Conservation (phyloP, 2,113 vertebrate genomes). For the Arothron firmamentum region DNA sequence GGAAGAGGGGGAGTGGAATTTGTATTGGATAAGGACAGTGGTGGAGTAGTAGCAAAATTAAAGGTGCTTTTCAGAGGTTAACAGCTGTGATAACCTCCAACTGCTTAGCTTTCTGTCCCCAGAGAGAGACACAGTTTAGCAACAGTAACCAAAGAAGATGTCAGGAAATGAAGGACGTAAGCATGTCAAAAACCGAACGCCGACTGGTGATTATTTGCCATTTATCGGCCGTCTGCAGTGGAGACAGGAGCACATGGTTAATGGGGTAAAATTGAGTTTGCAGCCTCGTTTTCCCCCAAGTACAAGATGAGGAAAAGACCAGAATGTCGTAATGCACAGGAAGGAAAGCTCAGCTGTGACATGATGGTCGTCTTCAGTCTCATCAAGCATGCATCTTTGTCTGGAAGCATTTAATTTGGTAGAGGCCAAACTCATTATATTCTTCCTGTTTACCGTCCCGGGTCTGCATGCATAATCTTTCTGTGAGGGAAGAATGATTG, state of each 20-base stretch:
- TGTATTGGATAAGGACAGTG: conserved; percentile 39
- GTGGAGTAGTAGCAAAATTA: conserved; percentile 15
- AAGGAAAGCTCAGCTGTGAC: conserved; percentile 41
- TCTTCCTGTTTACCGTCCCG: conserved; percentile 60
- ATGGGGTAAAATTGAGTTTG: conserved; percentile 24
- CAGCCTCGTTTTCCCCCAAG: neutral
- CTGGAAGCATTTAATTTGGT: conserved; percentile 39
- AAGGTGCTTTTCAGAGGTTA: conserved; percentile 39
- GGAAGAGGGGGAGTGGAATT: conserved; percentile 29
- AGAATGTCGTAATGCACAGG: conserved; percentile 32
- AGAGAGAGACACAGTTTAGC: conserved; percentile 12
- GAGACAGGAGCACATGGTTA: neutral
- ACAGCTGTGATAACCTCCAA: conserved; percentile 35
- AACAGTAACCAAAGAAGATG: conserved; percentile 14
- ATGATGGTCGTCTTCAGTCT: conserved; percentile 50
- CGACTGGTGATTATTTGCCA: neutral
- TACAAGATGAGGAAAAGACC: conserved; percentile 1
- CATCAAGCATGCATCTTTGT: conserved; percentile 29
- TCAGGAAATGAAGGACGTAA: conserved; percentile 4
- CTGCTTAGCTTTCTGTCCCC: conserved; percentile 31
- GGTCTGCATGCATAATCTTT: conserved; percentile 33
- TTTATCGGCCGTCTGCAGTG: conserved; percentile 1
- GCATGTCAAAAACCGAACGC: conserved; percentile 2
- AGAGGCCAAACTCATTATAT: conserved; percentile 46
- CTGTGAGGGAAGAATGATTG: conserved; percentile 30